These are phyloP conservation scores for Bostrychus sinensis DNA, from an alignment of 2,113 vertebrate species.

Conservation along the genomic window DNA sequence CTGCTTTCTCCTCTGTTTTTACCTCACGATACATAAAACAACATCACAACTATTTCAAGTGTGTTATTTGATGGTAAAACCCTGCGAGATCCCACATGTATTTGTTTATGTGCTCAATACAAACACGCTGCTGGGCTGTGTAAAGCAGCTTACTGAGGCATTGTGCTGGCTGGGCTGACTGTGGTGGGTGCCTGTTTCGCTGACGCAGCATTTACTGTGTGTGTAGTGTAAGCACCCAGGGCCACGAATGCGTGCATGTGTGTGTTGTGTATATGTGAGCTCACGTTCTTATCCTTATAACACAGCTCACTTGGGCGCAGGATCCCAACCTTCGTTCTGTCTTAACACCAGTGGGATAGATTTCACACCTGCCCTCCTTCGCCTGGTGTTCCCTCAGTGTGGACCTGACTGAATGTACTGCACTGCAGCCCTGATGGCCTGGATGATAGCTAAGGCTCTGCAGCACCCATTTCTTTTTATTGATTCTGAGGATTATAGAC, in stretches of 20 bases:
- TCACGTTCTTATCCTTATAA: constrained; percentile 33
- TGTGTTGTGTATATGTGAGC: constrained; percentile 10
- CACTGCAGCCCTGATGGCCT: constrained; percentile 47
- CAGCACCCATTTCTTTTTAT: constrained; percentile 42
- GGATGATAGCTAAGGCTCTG: constrained; percentile 27
- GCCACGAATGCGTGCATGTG: constrained; percentile 36
- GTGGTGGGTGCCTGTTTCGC: constrained; percentile 69
- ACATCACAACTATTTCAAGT: no score
- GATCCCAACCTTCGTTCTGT: constrained; percentile 51
- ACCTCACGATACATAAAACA: no score
- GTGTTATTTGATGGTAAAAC: constrained; percentile 38
- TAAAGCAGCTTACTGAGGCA: constrained; percentile 76
- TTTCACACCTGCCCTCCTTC: constrained; percentile 30
- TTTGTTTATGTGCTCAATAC: constrained; percentile 68
- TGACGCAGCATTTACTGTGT: constrained; percentile 71
- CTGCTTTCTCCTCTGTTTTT: constrained; percentile 30
- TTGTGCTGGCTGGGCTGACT: constrained; percentile 67
- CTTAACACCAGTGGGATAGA: constrained; percentile 51
- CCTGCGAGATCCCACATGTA: constrained; percentile 49
- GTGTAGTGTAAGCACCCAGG: constrained; percentile 66
- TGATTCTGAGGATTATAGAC: constrained; percentile 57
- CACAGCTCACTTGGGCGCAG: constrained; percentile 44
- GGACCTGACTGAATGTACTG: constrained; percentile 50
- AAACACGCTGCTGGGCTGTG: constrained; percentile 58
- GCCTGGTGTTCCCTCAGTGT: constrained; percentile 40